These are phyloP conservation scores for Pomatorhinus ruficollis DNA, from an alignment of 2,113 vertebrate species.

Conservation along the genomic window DNA sequence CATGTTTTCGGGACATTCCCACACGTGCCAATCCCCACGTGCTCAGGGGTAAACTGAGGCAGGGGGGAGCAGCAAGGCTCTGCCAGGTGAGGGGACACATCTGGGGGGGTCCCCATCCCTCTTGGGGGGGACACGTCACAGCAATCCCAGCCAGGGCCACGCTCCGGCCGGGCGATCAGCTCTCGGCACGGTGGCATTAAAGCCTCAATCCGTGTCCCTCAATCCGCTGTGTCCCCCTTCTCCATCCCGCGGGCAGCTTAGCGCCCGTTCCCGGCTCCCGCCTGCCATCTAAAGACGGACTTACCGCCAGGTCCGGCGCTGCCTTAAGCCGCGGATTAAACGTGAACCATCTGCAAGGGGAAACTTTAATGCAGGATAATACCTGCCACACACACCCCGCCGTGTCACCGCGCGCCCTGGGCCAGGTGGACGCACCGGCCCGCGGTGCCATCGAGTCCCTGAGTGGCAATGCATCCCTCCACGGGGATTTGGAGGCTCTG, in stretches of 20 bases:
- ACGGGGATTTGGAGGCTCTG: not conserved
- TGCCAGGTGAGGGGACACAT: accelerated
- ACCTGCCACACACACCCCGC: not conserved
- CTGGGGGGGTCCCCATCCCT: not conserved
- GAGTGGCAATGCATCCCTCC: accelerated
- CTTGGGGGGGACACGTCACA: accelerated
- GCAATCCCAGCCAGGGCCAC: not conserved
- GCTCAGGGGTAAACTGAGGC: not conserved
- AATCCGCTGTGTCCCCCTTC: not conserved
- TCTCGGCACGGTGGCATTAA: not conserved
- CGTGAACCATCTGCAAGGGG: slow-evolving; percentile 56
- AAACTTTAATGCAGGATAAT: slow-evolving; percentile 24
- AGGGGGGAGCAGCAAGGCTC: not conserved
- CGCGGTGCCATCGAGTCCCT: not conserved
- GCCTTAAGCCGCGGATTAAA: slow-evolving; percentile 58
- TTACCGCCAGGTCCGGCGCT: slow-evolving; percentile 20
- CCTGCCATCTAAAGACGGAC: slow-evolving; percentile 64
- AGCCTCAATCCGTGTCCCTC: not conserved
- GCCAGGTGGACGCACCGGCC: not conserved
- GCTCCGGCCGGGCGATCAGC: not conserved
- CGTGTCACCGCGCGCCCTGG: not conserved
- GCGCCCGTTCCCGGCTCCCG: slow-evolving; percentile 28
- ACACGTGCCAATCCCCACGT: accelerated
- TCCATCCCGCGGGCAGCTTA: slow-evolving; percentile 11
- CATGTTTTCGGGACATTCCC: not conserved